These are phyloP conservation scores for Girardia tigrina DNA, from an alignment of 2,888 invertebrate genomes.

Conservation along the genomic window DNA sequence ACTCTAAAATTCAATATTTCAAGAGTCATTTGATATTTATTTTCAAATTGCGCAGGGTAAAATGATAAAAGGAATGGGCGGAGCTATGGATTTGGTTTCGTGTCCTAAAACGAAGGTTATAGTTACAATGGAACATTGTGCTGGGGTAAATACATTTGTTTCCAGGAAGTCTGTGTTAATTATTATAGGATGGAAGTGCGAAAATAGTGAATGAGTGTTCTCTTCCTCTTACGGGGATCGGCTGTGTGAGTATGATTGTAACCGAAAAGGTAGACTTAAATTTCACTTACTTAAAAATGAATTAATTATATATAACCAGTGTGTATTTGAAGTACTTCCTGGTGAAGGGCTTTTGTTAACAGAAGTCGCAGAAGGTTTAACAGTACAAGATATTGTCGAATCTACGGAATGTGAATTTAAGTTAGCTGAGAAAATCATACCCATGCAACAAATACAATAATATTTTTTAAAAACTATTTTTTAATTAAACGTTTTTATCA, in stretches of 20 bases:
- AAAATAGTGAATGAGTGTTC: conserved; percentile 76
- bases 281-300: not conserved
- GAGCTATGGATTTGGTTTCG: conserved; percentile 95
- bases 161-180: not conserved
- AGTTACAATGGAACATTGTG: conserved; percentile 87
- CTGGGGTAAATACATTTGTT: conserved; percentile 55
- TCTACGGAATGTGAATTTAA: conserved; percentile 74
- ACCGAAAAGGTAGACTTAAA: conserved; percentile 69
- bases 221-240: conserved; percentile 79
- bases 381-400: conserved; percentile 69
- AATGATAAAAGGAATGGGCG: conserved; percentile 97
- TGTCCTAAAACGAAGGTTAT: conserved; percentile 68
- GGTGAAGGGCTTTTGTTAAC: conserved; percentile 63
- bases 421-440: conserved; percentile 51
- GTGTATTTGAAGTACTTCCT: conserved; percentile 74
- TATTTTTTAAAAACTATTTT: too few species aligned
- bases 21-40: too few species aligned
- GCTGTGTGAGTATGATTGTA: conserved; percentile 84
- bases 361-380: conserved; percentile 74
- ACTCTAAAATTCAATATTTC: too few species aligned
- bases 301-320: conserved; percentile 55
- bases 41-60: too few species aligned
- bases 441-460: conserved; percentile 16
- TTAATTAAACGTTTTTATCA: too few species aligned
- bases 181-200: conserved; percentile 61